A percentile compares a stretch with the other conserved stretches of the same genome.
These are phyloP conservation scores for Rhadina sibilatrix DNA, from an alignment of 2,113 vertebrate genomes.

Conservation along the genomic window DNA sequence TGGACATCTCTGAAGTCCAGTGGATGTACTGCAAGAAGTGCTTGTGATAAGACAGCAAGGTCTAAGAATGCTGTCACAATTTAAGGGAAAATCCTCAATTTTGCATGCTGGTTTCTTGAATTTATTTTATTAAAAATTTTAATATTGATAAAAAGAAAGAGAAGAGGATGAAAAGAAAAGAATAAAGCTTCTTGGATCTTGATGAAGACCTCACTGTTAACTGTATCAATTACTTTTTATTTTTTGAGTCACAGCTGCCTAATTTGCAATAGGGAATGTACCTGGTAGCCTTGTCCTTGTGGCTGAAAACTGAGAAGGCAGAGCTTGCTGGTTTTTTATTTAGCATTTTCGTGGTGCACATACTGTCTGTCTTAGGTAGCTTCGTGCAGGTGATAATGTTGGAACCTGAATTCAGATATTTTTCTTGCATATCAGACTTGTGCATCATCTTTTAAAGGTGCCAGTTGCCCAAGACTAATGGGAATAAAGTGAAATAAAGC, in stretches of 20 bases:
- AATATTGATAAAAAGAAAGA: neutral
- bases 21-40: neutral
- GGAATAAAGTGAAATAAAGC: neutral
- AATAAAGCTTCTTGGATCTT: neutral
- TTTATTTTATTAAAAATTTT: neutral
- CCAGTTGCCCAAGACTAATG: neutral
- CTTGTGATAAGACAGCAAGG: neutral
- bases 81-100: neutral
- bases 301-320: neutral
- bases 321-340: neutral
- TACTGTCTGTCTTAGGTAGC: neutral
- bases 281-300: neutral
- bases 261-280: neutral
- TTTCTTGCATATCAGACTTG: neutral
- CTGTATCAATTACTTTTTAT: neutral
- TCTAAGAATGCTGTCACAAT: neutral
- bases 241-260: neutral
- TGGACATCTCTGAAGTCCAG: neutral
- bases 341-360: neutral
- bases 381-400: neutral
- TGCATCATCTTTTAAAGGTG: neutral
- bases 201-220: neutral
- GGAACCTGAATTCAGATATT: neutral
- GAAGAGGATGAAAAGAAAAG: neutral
- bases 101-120: neutral